Evolutionary conservation across 2,113 vertebrate species (phyloP).

Genomic region (Pithys albifrons): DNA sequence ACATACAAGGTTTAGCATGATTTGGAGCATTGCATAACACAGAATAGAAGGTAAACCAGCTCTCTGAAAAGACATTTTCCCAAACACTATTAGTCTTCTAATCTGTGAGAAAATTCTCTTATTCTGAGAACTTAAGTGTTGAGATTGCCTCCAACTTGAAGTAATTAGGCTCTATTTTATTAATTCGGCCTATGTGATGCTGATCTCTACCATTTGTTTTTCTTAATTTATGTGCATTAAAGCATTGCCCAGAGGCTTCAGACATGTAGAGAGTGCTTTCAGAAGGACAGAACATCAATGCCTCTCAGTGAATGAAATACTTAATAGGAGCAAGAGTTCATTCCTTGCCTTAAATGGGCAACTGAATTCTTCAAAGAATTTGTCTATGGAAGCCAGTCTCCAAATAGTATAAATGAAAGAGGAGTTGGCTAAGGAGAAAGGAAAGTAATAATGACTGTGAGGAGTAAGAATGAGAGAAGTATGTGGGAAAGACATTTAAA

Average conservation of each 20-base stretch:
- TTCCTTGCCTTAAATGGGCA: slow-evolving; percentile 34
- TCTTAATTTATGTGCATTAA: slow-evolving; percentile 61
- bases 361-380: slow-evolving; percentile 6
- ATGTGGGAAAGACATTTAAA: not conserved
- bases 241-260: slow-evolving; percentile 30
- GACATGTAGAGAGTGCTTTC: not conserved
- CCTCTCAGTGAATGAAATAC: slow-evolving; percentile 17
- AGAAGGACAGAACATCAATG: slow-evolving; percentile 32
- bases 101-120: not conserved
- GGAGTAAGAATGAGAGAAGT: not conserved
- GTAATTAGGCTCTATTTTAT: slow-evolving; percentile 29
- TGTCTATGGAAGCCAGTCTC: not conserved
- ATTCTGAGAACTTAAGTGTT: not conserved
- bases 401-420: not conserved
- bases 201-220: slow-evolving; percentile 48
- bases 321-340: slow-evolving; percentile 35
- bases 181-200: slow-evolving; percentile 14
- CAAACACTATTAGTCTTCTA: not conserved
- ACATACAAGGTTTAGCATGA: not conserved
- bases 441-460: not conserved
- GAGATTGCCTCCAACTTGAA: slow-evolving; percentile 31
- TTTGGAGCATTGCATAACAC: not conserved
- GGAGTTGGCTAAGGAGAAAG: not conserved
- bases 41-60: slow-evolving; percentile 24
- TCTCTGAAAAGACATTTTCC: not conserved